Percentiles rank a stretch among this genome's conserved stretches.
Evolutionary conservation across 2,888 invertebrate species (phyloP).

Genomic region (Epirrhoe tristata): DNA sequence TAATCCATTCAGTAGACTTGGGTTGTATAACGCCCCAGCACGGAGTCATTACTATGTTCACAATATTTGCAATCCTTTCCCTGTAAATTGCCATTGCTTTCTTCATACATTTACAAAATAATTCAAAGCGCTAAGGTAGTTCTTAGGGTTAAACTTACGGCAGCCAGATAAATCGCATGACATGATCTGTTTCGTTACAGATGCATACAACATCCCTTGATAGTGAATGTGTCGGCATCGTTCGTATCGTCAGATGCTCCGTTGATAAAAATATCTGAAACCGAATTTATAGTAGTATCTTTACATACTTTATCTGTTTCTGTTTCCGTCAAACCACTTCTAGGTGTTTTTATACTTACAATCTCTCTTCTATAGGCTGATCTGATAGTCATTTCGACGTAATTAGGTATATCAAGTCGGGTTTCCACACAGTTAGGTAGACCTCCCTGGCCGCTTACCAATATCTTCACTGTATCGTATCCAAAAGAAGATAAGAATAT

Average conservation of each 20-base stretch:
- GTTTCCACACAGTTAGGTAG: slow-evolving; percentile 74
- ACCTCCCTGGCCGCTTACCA: slow-evolving; percentile 77
- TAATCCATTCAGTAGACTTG: slow-evolving; percentile 73
- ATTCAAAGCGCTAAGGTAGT: neutral
- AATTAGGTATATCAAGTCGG: slow-evolving; percentile 71
- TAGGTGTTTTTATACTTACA: slow-evolving; percentile 52
- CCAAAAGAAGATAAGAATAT: slow-evolving; percentile 74
- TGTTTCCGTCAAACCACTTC: neutral
- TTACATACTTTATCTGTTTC: neutral
- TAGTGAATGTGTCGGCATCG: slow-evolving; percentile 76
- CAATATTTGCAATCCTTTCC: slow-evolving; percentile 76
- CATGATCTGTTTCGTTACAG: slow-evolving; percentile 73
- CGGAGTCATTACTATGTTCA: slow-evolving; percentile 79
- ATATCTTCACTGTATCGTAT: slow-evolving; percentile 71
- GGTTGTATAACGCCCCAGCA: slow-evolving; percentile 80
- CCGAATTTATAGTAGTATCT: neutral
- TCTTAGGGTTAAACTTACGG: slow-evolving; percentile 64
- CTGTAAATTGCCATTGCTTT: slow-evolving; percentile 51
- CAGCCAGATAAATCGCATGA: slow-evolving; percentile 77
- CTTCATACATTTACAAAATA: neutral
- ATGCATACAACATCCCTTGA: slow-evolving; percentile 73
- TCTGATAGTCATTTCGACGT: slow-evolving; percentile 65
- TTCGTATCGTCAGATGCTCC: slow-evolving; percentile 70
- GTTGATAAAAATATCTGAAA: slow-evolving; percentile 72
- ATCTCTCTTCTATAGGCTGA: slow-evolving; percentile 62